Percentiles rank a stretch among this genome's conserved stretches.
Evolutionary conservation across 2,888 invertebrate species (phyloP).

Genomic region (Andrena flavipes): DNA sequence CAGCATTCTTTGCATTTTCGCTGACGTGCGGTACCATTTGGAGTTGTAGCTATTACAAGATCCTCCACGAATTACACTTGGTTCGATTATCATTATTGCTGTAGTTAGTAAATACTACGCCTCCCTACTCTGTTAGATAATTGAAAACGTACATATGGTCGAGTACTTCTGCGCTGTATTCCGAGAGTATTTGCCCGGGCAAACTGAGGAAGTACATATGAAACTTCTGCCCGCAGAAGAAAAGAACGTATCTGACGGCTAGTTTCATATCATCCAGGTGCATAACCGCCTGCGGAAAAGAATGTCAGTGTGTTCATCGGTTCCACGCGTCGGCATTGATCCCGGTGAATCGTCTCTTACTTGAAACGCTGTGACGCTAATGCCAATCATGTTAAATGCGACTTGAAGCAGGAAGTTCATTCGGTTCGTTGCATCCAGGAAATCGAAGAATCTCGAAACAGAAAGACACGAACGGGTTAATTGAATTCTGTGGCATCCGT

Average conservation of each 20-base stretch:
- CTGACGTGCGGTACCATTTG: conserved; percentile 40
- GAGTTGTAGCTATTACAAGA: not conserved
- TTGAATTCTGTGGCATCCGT: too few relatives aligned
- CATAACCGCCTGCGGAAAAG: not conserved
- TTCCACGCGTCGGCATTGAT: not conserved
- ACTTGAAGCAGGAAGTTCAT: conserved; percentile 8
- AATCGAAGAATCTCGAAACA: conserved; percentile 20
- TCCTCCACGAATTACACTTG: not conserved
- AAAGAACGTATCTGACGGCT: not conserved
- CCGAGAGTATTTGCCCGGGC: conserved; percentile 29
- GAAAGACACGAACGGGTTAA: not conserved
- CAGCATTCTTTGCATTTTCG: conserved; percentile 28
- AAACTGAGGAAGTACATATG: conserved; percentile 21
- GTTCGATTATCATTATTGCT: not conserved
- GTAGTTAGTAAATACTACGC: too few relatives aligned
- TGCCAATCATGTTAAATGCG: conserved; percentile 21
- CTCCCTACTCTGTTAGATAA: too few relatives aligned
- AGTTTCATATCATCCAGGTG: not conserved
- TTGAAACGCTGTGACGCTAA: conserved; percentile 31
- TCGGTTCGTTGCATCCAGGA: not conserved
- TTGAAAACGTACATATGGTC: not conserved
- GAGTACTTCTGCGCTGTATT: not conserved
- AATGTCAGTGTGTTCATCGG: not conserved
- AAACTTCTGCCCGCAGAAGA: conserved; percentile 1
- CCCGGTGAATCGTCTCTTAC: not conserved